These are phyloP conservation scores for Megathymus violae DNA, from an alignment of 1,140 invertebrate species.

Conservation along the genomic window DNA sequence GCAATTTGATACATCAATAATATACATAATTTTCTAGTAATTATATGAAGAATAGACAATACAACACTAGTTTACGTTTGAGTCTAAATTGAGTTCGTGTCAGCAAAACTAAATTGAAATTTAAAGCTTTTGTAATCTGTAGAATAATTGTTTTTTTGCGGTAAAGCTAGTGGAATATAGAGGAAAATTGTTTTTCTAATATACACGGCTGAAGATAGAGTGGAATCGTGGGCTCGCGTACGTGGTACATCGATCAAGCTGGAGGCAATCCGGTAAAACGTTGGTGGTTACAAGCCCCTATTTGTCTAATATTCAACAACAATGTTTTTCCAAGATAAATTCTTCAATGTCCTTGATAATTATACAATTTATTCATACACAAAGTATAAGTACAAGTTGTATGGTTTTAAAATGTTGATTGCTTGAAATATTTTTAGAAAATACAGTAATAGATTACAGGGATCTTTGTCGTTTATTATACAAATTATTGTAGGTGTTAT, in stretches of 20 bases:
- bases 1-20: too few species aligned
- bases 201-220: slow-evolving; percentile 36
- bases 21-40: not conserved
- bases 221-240: slow-evolving; percentile 40
- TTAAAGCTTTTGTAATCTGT: slow-evolving; percentile 13
- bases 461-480: too few species aligned
- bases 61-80: too few species aligned
- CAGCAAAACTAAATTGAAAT: slow-evolving; percentile 19
- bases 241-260: slow-evolving; percentile 53
- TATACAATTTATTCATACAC: too few species aligned
- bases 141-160: slow-evolving; percentile 20
- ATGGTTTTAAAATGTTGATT: too few species aligned
- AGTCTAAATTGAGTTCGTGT: slow-evolving; percentile 10
- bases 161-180: slow-evolving; percentile 1
- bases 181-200: slow-evolving; percentile 19
- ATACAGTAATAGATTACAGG: too few species aligned
- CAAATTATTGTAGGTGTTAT: too few species aligned
- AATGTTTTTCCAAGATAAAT: too few species aligned
- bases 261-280: not conserved
- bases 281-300: slow-evolving; percentile 7
- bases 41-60: too few species aligned
- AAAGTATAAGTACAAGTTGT: too few species aligned
- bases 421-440: too few species aligned
- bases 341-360: too few species aligned
- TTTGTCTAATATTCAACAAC: slow-evolving; percentile 6